Evolutionary conservation across 2,113 vertebrate species (phyloP).

Genomic region (Arvicanthis niloticus): DNA sequence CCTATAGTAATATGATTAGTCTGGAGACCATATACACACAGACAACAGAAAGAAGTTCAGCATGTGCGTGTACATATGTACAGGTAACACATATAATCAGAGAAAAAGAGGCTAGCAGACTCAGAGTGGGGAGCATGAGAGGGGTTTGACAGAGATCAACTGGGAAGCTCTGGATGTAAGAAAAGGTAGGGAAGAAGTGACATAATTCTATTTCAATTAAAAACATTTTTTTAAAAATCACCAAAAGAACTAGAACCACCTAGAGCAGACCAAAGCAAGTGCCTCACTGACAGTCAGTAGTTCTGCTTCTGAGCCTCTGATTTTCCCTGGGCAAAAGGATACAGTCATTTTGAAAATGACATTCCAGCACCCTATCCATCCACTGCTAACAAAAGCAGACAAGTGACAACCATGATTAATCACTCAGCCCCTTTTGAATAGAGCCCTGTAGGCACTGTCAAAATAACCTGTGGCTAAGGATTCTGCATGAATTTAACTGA

Average conservation of each 20-base stretch:
- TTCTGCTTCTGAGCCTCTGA: neutral
- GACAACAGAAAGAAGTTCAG: neutral
- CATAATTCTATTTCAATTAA: neutral
- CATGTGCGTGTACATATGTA: neutral
- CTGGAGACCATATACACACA: neutral
- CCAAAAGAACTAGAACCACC: neutral
- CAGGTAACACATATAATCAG: neutral
- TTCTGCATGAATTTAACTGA: conserved; percentile 11
- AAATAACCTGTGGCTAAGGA: neutral
- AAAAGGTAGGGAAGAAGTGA: neutral
- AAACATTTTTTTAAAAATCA: neutral
- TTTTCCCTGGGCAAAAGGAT: neutral
- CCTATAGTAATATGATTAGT: neutral
- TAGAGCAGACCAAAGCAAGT: neutral
- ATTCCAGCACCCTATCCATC: neutral
- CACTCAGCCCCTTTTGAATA: neutral
- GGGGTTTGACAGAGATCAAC: neutral
- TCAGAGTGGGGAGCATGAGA: neutral
- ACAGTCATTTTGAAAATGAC: neutral
- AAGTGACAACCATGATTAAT: neutral
- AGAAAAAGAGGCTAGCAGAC: neutral
- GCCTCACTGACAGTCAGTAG: neutral
- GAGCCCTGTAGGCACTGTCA: neutral
- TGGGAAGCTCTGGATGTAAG: neutral
- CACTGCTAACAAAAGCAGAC: neutral